phyloP scores from a whole-genome alignment of 2,888 invertebrate species.

The Metacarcinus magister region DNA sequence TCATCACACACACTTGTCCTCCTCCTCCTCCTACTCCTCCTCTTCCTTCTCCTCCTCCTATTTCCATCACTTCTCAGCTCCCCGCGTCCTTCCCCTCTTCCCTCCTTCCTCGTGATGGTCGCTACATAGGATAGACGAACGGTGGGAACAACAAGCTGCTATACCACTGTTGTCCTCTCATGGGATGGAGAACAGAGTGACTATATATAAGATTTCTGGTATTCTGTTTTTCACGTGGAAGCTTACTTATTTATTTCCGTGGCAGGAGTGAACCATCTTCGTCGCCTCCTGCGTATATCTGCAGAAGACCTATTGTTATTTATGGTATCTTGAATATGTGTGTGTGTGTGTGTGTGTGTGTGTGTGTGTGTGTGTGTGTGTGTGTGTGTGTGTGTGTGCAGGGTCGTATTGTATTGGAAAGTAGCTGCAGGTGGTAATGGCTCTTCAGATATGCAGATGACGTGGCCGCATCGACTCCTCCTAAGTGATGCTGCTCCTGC shows the following conservation, averaged over 20 bases:
- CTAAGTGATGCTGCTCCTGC: not conserved
- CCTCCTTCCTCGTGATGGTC: not conserved
- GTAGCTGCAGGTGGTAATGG: not conserved
- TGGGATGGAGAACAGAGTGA: not conserved
- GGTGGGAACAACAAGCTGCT: not conserved
- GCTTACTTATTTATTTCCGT: too few relatives aligned
- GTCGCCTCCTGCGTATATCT: not conserved
- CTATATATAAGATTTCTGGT: not conserved
- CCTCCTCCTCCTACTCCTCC: not conserved
- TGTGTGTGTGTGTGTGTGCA: not conserved
- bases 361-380: not conserved
- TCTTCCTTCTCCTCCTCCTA: not conserved
- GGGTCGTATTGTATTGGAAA: slow-evolving; percentile 13
- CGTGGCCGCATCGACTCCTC: slow-evolving; percentile 1
- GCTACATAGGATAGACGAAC: not conserved
- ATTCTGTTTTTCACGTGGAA: not conserved
- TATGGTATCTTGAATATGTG: too few relatives aligned
- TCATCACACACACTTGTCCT: not conserved
- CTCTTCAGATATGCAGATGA: slow-evolving; percentile 26
- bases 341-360: too few relatives aligned
- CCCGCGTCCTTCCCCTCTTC: not conserved
- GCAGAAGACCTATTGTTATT: not conserved
- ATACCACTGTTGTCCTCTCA: not conserved
- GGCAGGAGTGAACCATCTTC: not conserved
- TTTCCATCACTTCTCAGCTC: not conserved